Evolutionary conservation across 2,888 invertebrate species (phyloP), one percentile per base, ranked within the genome.

Genomic region (Acrobasis suavella): DNA sequence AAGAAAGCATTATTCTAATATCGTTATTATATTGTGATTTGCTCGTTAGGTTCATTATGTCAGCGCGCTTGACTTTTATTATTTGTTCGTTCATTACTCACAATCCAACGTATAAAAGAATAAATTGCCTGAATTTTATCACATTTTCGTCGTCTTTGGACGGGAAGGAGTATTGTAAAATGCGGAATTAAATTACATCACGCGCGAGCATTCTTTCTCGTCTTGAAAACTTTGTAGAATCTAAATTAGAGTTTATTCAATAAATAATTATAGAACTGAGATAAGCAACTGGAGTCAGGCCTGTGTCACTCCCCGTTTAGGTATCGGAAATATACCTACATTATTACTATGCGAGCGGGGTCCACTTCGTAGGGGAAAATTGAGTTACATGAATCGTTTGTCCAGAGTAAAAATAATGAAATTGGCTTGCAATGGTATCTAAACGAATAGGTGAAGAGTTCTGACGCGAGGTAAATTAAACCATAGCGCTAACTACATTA

Each of bases 21-120:
- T 60, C 60, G 50, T 60, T 52, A 62, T 62, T 58, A 51, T 66
- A 64, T 68, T 67, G 69, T 69, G 72, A 77, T 77, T 72, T 72
- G 70, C 76, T 76, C 75, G 73, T 77, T 77, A 75, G 73, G 71
- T 69, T 73, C 76, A 76, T 77, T 76, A 76, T 64, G 67, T 62
- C 68, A 70, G 65, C 72, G 70, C 74, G 71, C 69, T 73, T 71
- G 70, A 72, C 70, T 74, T 72, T 69, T 69, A 75, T 74, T 73
- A 74, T 71, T 69, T 69, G 66, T 62, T 62, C 68, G 64, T 65
- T 64, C 65, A 65, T 68, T 70, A 67, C 62, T 64, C 64, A 63
- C 62, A 60, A 64, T 66, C 65, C 58, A 58, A 61, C 62, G 64
- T 58, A 67, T 65, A 69, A 69, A 68, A 66, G 66, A 67, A 67